These are phyloP conservation scores for Megaustenia siamemsis DNA, from an alignment of 2,888 invertebrate species.

Conservation along the genomic window DNA sequence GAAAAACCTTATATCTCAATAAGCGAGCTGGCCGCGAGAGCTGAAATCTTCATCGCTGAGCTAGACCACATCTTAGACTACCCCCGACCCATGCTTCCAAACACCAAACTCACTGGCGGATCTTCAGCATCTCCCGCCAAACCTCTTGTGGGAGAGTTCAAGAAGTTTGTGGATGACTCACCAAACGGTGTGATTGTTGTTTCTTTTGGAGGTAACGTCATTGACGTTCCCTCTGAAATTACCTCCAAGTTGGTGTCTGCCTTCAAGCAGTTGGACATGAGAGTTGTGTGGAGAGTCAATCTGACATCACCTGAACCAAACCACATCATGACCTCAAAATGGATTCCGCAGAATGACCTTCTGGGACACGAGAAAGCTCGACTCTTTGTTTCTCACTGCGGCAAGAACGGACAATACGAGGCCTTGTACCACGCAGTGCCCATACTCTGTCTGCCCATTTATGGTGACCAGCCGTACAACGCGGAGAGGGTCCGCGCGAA, in stretches of 20 bases:
- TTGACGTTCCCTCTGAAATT: conserved; percentile 50
- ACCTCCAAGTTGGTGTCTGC: conserved; percentile 51
- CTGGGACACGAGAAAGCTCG: conserved; percentile 62
- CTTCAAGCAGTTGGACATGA: conserved; percentile 35
- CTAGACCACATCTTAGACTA: conserved; percentile 61
- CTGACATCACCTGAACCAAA: conserved; percentile 48
- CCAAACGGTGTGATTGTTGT: conserved; percentile 59
- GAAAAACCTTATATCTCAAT: conserved; percentile 54
- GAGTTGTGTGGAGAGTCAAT: conserved; percentile 51
- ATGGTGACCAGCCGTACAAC: conserved; percentile 58
- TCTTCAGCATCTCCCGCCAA: conserved; percentile 59
- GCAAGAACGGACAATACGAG: conserved; percentile 68
- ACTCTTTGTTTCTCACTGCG: conserved; percentile 68
- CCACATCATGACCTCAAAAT: conserved; percentile 58
- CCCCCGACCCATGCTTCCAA: conserved; percentile 60
- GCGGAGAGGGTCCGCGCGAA: conserved; percentile 47
- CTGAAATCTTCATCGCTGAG: conserved; percentile 57
- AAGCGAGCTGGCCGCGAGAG: conserved; percentile 43
- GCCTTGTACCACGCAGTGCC: conserved; percentile 60
- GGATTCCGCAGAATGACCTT: conserved; percentile 68
- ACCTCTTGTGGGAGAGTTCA: conserved; percentile 56
- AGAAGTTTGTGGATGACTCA: conserved; percentile 53
- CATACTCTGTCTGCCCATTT: background rate
- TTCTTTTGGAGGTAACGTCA: conserved; percentile 61
- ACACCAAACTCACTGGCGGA: conserved; percentile 61